Conservation (phyloP, 2,797 vertebrate species). For the Bucorvus abyssinicus region DNA sequence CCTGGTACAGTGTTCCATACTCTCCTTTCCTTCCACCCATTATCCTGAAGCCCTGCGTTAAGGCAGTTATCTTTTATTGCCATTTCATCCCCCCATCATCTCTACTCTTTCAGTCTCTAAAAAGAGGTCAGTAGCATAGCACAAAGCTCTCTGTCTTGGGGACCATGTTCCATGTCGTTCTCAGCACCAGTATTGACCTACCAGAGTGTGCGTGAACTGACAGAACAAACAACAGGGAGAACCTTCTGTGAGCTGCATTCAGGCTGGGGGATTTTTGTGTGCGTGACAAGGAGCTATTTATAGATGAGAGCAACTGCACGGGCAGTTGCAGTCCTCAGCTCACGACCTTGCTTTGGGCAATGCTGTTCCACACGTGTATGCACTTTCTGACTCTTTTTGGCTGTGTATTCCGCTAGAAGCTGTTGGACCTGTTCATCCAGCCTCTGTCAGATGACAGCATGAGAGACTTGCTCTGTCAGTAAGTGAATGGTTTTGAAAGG, state of each 20-base stretch:
- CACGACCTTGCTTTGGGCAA: background rate
- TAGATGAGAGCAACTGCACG: background rate
- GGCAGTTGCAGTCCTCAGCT: background rate
- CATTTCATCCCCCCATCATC: background rate
- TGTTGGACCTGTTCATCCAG: background rate
- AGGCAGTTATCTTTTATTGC: background rate
- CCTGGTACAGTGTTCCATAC: background rate
- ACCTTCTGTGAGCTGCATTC: background rate
- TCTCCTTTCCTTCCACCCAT: background rate
- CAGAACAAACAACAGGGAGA: background rate
- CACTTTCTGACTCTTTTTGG: background rate
- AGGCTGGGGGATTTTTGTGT: background rate
- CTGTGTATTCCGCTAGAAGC: background rate
- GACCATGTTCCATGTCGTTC: rapidly evolving
- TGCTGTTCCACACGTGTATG: background rate
- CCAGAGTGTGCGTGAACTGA: background rate
- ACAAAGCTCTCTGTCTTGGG: background rate
- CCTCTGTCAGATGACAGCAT: background rate
- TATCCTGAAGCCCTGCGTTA: background rate
- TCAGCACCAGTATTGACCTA: background rate
- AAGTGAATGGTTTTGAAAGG: background rate
- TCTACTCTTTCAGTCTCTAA: background rate
- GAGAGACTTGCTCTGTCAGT: background rate
- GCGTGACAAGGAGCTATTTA: background rate
- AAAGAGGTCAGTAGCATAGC: background rate